phyloP scores from a whole-genome alignment of 1,140 invertebrate species.

The Heterodera schachtii region DNA sequence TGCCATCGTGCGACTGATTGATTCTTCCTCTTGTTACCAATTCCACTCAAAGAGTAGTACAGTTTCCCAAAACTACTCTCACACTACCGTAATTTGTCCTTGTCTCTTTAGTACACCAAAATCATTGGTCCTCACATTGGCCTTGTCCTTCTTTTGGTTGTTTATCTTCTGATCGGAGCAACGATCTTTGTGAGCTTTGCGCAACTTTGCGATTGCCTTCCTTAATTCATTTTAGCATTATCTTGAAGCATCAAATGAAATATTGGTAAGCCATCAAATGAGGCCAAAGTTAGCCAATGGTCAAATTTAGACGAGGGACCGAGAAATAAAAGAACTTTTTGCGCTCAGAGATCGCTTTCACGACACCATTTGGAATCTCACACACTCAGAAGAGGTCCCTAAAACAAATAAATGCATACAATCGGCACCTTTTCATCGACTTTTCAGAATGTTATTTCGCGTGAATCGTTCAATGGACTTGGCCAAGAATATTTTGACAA shows the following conservation, averaged over 20 bases:
- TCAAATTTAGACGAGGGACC: slow-evolving; percentile 54
- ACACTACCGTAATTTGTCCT: no score
- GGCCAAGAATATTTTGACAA: slow-evolving; percentile 65
- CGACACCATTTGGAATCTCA: slow-evolving; percentile 65
- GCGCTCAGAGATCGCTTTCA: slow-evolving; percentile 58
- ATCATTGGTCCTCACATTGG: slow-evolving; percentile 63
- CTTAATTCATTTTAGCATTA: background rate
- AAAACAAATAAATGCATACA: background rate
- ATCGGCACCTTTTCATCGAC: background rate
- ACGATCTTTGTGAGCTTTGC: slow-evolving; percentile 46
- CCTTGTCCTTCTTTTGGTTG: slow-evolving; percentile 57
- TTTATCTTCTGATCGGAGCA: slow-evolving; percentile 60
- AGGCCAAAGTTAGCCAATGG: background rate
- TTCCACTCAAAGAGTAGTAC: no score
- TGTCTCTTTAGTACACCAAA: slow-evolving; percentile 43
- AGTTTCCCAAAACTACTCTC: no score
- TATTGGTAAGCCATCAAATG: slow-evolving; percentile 30
- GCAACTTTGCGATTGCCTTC: background rate
- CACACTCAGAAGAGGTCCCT: slow-evolving; percentile 50
- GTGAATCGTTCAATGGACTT: slow-evolving; percentile 61
- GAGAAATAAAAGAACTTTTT: slow-evolving; percentile 59
- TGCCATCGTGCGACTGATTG: no score
- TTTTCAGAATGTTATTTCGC: slow-evolving; percentile 49
- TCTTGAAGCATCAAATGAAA: slow-evolving; percentile 41
- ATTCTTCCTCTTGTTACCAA: no score